Conservation (phyloP, 2,113 vertebrate genomes). For the Plestiodon gilberti region DNA sequence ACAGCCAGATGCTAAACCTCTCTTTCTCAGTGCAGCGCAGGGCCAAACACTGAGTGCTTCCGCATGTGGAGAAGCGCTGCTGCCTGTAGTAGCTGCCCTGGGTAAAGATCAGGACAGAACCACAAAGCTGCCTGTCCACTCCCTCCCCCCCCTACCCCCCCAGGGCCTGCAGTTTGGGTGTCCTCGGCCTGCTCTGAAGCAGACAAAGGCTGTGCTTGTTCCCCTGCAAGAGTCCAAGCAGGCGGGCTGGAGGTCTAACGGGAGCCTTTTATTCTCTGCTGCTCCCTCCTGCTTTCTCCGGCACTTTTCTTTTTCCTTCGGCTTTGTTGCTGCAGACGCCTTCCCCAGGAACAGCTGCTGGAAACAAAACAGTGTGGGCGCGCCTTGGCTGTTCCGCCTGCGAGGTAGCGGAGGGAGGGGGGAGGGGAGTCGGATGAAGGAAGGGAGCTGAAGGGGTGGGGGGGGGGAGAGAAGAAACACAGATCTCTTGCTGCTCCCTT, state of each 20-base stretch:
- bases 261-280: neutral
- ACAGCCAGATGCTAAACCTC: neutral
- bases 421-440: neutral
- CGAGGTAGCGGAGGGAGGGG: neutral
- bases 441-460: too few relatives aligned
- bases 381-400: neutral
- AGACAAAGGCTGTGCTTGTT: neutral
- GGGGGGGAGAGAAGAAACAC: neutral
- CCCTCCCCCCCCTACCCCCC: neutral
- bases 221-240: fast-evolving
- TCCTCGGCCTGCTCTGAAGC: too few relatives aligned
- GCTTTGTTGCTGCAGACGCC: neutral
- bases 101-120: neutral
- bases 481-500: neutral
- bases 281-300: neutral
- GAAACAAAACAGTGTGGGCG: neutral
- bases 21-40: neutral
- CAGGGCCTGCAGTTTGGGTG: neutral
- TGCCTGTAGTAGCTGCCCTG: too few relatives aligned
- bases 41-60: neutral
- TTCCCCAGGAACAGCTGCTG: neutral
- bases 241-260: neutral
- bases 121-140: neutral
- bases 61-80: neutral
- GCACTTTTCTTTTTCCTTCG: neutral